Conservation (phyloP, 2,888 invertebrate species). For the Apotomis betuletana region DNA sequence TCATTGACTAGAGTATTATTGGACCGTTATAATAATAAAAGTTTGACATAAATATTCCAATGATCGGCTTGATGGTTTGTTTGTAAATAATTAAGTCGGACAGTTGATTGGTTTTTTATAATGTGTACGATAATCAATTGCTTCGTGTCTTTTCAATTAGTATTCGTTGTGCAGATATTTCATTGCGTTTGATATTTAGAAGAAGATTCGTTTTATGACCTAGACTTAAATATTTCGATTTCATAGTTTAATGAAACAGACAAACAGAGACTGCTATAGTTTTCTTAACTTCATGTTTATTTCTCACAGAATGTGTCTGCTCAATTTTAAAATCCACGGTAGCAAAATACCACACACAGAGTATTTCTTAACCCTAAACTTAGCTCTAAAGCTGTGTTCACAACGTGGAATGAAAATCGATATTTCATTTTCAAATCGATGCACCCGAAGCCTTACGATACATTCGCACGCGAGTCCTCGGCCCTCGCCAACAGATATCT, state of each 20-base stretch:
- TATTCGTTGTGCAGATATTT: not conserved
- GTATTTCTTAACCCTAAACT: constrained; percentile 31
- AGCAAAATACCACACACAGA: constrained; percentile 39
- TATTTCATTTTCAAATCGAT: constrained; percentile 70
- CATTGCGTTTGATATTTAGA: not conserved
- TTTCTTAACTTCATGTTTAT: no score
- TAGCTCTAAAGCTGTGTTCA: constrained; percentile 28
- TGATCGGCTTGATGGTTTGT: constrained; percentile 50
- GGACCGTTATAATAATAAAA: constrained; percentile 55
- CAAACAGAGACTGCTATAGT: no score
- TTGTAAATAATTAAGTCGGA: constrained; percentile 52
- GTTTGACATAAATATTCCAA: constrained; percentile 53
- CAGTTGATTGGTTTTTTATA: constrained; percentile 39
- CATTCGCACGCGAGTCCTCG: constrained; percentile 76
- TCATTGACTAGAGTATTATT: constrained; percentile 26
- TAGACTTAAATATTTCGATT: no score
- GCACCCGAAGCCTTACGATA: constrained; percentile 75
- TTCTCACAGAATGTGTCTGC: not conserved
- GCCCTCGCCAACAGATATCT: constrained; percentile 74
- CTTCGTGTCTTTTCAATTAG: constrained; percentile 25
- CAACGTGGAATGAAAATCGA: constrained; percentile 66
- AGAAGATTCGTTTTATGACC: not conserved
- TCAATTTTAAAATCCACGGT: constrained; percentile 26
- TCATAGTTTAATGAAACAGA: no score
- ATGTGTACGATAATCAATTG: constrained; percentile 15